A percentile compares a stretch with the other conserved stretches of the same genome.
These are phyloP conservation scores for Anguilla anguilla DNA, from an alignment of 2,797 vertebrate genomes.

Conservation along the genomic window DNA sequence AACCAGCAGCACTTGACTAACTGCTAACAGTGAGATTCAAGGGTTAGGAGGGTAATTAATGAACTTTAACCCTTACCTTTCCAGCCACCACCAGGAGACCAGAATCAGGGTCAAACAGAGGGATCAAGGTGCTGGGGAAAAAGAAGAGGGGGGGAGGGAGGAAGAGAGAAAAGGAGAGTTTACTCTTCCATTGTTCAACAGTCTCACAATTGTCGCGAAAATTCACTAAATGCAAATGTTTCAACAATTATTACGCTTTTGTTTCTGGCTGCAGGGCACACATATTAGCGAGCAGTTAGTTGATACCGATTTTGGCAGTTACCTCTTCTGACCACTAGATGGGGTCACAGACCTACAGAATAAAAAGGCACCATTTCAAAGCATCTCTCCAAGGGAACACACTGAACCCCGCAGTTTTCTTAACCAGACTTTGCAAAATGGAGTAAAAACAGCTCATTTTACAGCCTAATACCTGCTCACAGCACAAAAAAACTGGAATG, in stretches of 20 bases:
- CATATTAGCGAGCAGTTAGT: not conserved
- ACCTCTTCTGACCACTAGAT: slow-evolving; percentile 55
- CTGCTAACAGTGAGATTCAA: not conserved
- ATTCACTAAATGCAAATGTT: not conserved
- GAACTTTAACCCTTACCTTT: slow-evolving; percentile 72
- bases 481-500: not conserved
- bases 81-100: slow-evolving; percentile 85
- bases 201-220: not conserved
- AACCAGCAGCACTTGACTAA: not conserved
- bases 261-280: not conserved
- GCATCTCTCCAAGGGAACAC: not conserved
- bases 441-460: not conserved
- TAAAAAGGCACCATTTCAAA: not conserved
- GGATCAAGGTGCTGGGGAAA: slow-evolving; percentile 76
- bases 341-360: slow-evolving; percentile 35
- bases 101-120: slow-evolving; percentile 84
- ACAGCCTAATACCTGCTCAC: not conserved
- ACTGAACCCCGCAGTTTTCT: not conserved
- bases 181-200: not conserved
- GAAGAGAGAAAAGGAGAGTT: not conserved
- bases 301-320: not conserved
- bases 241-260: not conserved
- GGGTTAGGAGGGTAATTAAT: not conserved
- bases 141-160: slow-evolving; percentile 21
- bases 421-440: not conserved